Percentiles rank a stretch among this genome's conserved stretches.
Conservation (phyloP, 2,888 invertebrate species). For the Ferrisia virgata region DNA sequence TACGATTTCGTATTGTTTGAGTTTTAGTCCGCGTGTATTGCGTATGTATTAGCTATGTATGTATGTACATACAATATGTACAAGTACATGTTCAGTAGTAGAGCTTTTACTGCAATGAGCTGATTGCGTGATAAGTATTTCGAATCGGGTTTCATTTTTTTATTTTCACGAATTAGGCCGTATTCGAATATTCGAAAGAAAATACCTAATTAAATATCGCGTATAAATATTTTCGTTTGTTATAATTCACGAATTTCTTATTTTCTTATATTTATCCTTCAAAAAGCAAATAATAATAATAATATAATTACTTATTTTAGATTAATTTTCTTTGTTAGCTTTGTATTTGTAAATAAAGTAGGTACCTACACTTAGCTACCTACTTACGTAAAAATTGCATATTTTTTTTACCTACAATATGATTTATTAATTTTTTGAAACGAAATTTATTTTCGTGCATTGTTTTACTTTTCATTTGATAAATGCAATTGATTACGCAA, state of each 20-base stretch:
- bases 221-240: background rate
- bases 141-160: background rate
- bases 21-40: background rate
- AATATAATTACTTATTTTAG: background rate
- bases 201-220: background rate
- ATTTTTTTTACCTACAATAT: background rate
- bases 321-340: background rate
- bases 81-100: too few species aligned
- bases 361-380: too few species aligned
- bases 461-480: background rate
- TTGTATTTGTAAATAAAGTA: too few species aligned
- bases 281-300: too few species aligned
- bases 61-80: too few species aligned
- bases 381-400: background rate
- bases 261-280: background rate
- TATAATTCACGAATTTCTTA: background rate
- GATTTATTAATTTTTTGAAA: background rate
- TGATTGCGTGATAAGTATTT: background rate
- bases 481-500: background rate
- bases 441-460: background rate
- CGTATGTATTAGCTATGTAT: background rate
- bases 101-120: background rate
- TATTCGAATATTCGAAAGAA: background rate
- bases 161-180: constrained; percentile 8
- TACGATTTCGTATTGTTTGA: constrained; percentile 15